phyloP scores from a whole-genome alignment of 2,797 vertebrate genomes.

The Lycodopsis pacificus region DNA sequence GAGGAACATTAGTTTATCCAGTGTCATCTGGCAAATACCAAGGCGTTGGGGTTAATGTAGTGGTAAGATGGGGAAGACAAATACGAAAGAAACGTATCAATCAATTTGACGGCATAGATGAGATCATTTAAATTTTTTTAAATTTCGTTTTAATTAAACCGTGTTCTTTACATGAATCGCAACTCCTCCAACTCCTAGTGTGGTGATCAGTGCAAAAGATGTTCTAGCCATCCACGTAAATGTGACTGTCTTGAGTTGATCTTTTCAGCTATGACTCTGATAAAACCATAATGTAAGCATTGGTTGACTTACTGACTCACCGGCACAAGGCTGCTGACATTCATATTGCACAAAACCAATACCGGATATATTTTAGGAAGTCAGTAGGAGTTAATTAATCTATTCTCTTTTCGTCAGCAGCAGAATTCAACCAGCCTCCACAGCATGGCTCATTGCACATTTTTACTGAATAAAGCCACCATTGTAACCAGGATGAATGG shows the following conservation, averaged over 20 bases:
- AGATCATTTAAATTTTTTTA: no score
- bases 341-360: not conserved
- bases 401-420: not conserved
- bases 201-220: not conserved
- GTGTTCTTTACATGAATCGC: not conserved
- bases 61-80: not conserved
- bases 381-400: not conserved
- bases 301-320: no score
- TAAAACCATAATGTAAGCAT: not conserved
- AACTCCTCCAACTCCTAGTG: not conserved
- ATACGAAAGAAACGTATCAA: not conserved
- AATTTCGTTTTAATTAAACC: no score
- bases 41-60: not conserved
- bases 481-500: not conserved
- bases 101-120: no score
- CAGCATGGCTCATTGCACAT: constrained; percentile 1
- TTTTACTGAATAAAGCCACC: not conserved
- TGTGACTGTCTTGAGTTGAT: not conserved
- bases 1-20: not conserved
- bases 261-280: not conserved
- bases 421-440: not conserved
- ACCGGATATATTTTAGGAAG: not conserved
- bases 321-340: not conserved
- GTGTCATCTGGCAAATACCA: not conserved
- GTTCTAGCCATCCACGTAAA: not conserved